Evolutionary conservation across 2,113 vertebrate species (phyloP), one percentile per base, ranked within the genome.

Genomic region (Mustelus asterias): DNA sequence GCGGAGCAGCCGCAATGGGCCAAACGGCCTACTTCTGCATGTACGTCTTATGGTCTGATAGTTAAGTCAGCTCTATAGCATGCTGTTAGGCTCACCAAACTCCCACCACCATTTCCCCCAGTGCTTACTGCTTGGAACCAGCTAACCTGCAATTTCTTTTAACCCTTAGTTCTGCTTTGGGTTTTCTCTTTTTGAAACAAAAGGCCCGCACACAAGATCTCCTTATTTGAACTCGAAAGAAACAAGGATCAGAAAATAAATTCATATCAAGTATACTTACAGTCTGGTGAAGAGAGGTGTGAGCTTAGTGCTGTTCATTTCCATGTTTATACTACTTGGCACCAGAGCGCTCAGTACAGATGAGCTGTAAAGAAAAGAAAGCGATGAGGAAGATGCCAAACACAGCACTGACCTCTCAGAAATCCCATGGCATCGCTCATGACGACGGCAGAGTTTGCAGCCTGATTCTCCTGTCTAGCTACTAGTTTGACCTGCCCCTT

Each of bases 301-400:
- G 44, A 97, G 97, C 95, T 97, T 97, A 94, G 98, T 98, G 95
- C 97, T 97, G 96, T 98, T 97, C 0, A 98, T 97, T 96, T 98
- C 98, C 97, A 98, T 98, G 1, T 98, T 98, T 37, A 98, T 97
- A 95, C 98, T 16, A 37, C 99, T 99, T 95, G 99, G 99, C 96
- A 99, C 98, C 26, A 99, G 98, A 95, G 98, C 98, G 22, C 99
- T 99, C 96, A 99, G 97, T 95, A 99, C 98, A 14, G 99, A 99
- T 0, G 99, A 98, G 95, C 99, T 99, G 96, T 69, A 97, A 95
- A 96, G 95, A 37, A 76, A 29, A 96, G 48, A 10, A 96, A 67
- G 96, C 1, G 94, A 11, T 95, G 89, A 33, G 65, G 96, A 10
- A 70, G 44, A 96, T 7, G 80, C 18, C n/a, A 76, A 96, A 16